These are phyloP conservation scores for Plemyria rubiginata DNA, from an alignment of 2,888 invertebrate genomes.

Conservation along the genomic window DNA sequence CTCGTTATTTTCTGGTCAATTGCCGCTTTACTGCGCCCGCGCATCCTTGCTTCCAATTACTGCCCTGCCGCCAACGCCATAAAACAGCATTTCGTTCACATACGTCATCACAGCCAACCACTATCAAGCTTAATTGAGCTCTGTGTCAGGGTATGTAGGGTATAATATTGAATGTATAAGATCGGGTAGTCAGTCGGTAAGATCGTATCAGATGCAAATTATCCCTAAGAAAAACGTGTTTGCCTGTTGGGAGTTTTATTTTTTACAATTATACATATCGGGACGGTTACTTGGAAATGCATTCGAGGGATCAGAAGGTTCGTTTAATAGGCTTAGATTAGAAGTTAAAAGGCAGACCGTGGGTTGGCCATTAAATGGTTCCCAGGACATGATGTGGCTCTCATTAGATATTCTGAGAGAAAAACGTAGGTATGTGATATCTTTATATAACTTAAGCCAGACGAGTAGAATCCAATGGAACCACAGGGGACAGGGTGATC, in stretches of 20 bases:
- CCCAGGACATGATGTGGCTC: slow-evolving; percentile 64
- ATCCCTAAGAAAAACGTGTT: slow-evolving; percentile 83
- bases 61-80: slow-evolving; percentile 80
- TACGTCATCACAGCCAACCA: slow-evolving; percentile 47
- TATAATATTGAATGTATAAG: slow-evolving; percentile 27
- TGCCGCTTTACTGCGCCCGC: slow-evolving; percentile 82
- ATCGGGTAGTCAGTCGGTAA: slow-evolving; percentile 34
- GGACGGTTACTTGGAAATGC: slow-evolving; percentile 82
- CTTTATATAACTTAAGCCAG: slow-evolving; percentile 4
- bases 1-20: slow-evolving; percentile 85
- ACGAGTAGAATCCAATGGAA: no score
- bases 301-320: slow-evolving; percentile 78
- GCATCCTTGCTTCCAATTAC: slow-evolving; percentile 84
- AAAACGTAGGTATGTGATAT: slow-evolving; percentile 33
- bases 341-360: slow-evolving; percentile 79
- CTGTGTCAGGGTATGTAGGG: slow-evolving; percentile 19
- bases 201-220: slow-evolving; percentile 72
- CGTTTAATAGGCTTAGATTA: slow-evolving; percentile 84
- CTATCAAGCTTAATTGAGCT: slow-evolving; percentile 41
- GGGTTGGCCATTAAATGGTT: slow-evolving; percentile 70
- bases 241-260: slow-evolving; percentile 80
- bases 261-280: slow-evolving; percentile 80
- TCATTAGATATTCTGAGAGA: slow-evolving; percentile 55
- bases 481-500: no score
- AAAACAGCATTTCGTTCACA: slow-evolving; percentile 56